Evolutionary conservation across 2,797 vertebrate genomes (phyloP), one percentile per base, ranked within the genome.

Genomic region (Tamandua tetradactyla): DNA sequence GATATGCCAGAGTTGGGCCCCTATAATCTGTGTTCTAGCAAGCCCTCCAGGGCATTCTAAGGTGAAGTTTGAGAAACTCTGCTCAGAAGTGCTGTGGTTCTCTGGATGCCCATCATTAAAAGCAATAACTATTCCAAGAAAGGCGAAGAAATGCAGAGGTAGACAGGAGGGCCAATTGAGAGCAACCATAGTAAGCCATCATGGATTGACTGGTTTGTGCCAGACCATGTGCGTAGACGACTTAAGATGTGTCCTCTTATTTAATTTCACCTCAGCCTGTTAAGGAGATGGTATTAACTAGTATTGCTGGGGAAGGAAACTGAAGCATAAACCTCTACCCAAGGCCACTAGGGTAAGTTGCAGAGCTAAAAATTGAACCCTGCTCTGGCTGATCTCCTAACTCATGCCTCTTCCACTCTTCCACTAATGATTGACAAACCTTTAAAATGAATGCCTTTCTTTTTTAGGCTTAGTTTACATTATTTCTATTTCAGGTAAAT

Each of bases 391-490:
- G 32, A 69, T 78, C 5, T 0, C 11, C 30, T 25, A 49, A 40
- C 5, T 86, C 42, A 44, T 27, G 62, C 20, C 44, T 83, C 80
- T 87, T 92, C 40, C 7, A 40, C 15, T 85, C 4, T 90, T 75
- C n/a, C 14, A 27, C 30, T 81, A n/a, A n/a, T 57, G 37, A 23
- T 4, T 72, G 4, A 12, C n/a, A 66, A 66, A 64, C 23, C 37
- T 80, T 62, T 49, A 71, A 93, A 91, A 88, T 72, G 49, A 5
- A 42, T 13, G 32, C 49, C 49, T 52, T 93, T 69, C 52, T 95
- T 84, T 37, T 90, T 94, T 69, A 32, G 47, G 14, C 57, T 90
- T 74, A 55, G 27, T 66, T 84, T 62, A 81, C 75, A 42, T 76
- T 66, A 44, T 89, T 87, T 14, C 55, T 91, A 8, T 74, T 74